Base-by-base conservation (phyloP, 2,888 invertebrate genomes). In the Melinaea marsaeus region DNA sequence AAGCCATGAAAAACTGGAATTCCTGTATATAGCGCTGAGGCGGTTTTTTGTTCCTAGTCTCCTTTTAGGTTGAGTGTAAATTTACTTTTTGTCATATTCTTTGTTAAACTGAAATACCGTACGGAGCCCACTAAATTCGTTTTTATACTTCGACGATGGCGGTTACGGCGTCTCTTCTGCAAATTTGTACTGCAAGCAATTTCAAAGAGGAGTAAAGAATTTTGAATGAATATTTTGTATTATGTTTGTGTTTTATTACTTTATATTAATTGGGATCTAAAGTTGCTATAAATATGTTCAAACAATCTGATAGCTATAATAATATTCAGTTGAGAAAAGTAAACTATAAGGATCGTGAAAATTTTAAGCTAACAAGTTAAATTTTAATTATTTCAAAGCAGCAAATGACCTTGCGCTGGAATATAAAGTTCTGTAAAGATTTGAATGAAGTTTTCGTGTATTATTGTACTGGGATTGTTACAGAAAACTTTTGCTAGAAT, bases 1-100 rank as follows among this genome's bases (percentile, higher is more conserved):
- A 59, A 61, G 59, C 69, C 68, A 61, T 68, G 68, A 67, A 69
- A 71, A 69, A 71, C 68, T 66, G 64, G 58, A 58, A 66, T 69
- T 67, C 58, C 61, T 46, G 59, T 58, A 45, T 55, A 58, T 60
- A 58, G 58, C 60, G 61, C 48, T 69, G 64, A 51, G 62, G 65
- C 45, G 33, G 56, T 45, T 55, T 62, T 67, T 70, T 62, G 60
- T 63, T 55, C 63, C 54, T 51, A 32, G 51, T 61, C 47, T 54
- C 34, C 59, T 57, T 62, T 62, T 57, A 61, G 47, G 45, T 58
- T 47, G 57, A 48, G 64, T 57, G 66, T 64, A 64, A 68, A 66
- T 64, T 68, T 64, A 64, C 64, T 61, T 62, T 60, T 59, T 57
- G 58, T 62, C 62, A 67, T 56, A 64, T 64, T 64, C 62, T 62